These are phyloP conservation scores for Epinephelus coioides DNA, from an alignment of 2,797 vertebrate species.

Conservation along the genomic window DNA sequence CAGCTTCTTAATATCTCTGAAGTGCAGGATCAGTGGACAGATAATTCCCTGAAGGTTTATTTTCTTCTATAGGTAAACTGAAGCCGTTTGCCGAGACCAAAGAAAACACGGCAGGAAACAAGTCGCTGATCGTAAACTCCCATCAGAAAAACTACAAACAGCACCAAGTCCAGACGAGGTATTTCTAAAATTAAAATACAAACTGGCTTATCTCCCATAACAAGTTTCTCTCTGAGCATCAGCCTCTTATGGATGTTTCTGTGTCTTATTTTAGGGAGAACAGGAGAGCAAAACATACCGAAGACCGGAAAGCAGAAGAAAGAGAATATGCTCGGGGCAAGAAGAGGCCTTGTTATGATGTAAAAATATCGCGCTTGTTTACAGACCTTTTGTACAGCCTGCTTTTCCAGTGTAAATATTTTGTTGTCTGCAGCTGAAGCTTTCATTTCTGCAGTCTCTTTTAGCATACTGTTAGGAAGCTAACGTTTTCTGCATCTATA, in stretches of 20 bases:
- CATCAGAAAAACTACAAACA: constrained; percentile 91
- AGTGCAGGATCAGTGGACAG: fast-evolving
- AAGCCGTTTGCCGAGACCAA: constrained; percentile 89
- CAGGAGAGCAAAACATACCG: constrained; percentile 81
- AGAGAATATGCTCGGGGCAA: constrained; percentile 84
- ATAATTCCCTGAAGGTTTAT: not conserved
- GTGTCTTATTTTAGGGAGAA: constrained; percentile 81
- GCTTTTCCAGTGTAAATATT: constrained; percentile 69
- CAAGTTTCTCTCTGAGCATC: fast-evolving
- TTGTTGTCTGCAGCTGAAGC: not conserved
- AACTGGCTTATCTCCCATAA: fast-evolving
- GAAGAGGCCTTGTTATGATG: constrained; percentile 86
- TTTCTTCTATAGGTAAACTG: constrained; percentile 88
- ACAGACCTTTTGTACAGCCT: constrained; percentile 41
- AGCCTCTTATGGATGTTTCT: not conserved
- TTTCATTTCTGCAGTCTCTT: not conserved
- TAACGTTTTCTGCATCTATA: not conserved
- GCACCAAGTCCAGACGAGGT: constrained; percentile 89
- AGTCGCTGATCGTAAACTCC: constrained; percentile 70
- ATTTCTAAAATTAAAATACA: not conserved
- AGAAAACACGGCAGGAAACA: constrained; percentile 83
- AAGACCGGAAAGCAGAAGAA: constrained; percentile 92
- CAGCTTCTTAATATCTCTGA: not conserved
- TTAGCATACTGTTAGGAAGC: not conserved
- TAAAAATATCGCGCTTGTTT: constrained; percentile 51